Evolutionary conservation across 1,140 invertebrate genomes (phyloP).

Genomic region (Drosophila kurseongensis): DNA sequence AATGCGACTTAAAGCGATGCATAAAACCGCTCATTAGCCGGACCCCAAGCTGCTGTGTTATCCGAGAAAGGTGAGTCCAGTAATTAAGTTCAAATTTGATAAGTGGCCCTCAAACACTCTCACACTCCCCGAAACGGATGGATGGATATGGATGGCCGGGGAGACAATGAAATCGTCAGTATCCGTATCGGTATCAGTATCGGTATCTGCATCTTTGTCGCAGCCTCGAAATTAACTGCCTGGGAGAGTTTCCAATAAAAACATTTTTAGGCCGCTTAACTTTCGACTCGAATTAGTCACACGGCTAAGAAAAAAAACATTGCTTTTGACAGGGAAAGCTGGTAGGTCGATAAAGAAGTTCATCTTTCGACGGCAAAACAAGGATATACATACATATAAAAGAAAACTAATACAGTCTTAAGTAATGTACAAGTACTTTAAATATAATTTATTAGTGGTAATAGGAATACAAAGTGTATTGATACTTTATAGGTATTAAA

Average conservation of each 20-base stretch:
- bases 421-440: too few relatives aligned
- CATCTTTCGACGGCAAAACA: not conserved
- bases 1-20: constrained; percentile 64
- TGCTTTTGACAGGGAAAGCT: constrained; percentile 7
- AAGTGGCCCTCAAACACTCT: constrained; percentile 57
- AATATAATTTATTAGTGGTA: too few relatives aligned
- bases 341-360: not conserved
- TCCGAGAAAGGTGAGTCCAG: constrained; percentile 59
- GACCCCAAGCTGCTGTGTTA: constrained; percentile 37
- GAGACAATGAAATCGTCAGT: constrained; percentile 59
- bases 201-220: constrained; percentile 23
- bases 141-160: not conserved
- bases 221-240: constrained; percentile 42
- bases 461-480: too few relatives aligned
- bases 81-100: constrained; percentile 78
- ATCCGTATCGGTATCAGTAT: constrained; percentile 13
- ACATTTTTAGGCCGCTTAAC: constrained; percentile 38
- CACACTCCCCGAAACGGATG: constrained; percentile 4
- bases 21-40: constrained; percentile 76
- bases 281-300: constrained; percentile 20
- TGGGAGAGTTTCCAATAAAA: constrained; percentile 25
- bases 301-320: not conserved
- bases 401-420: too few relatives aligned
- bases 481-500: too few relatives aligned
- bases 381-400: not conserved